These are phyloP conservation scores for Papilio dardanus DNA, from an alignment of 1,140 invertebrate species.

Conservation along the genomic window DNA sequence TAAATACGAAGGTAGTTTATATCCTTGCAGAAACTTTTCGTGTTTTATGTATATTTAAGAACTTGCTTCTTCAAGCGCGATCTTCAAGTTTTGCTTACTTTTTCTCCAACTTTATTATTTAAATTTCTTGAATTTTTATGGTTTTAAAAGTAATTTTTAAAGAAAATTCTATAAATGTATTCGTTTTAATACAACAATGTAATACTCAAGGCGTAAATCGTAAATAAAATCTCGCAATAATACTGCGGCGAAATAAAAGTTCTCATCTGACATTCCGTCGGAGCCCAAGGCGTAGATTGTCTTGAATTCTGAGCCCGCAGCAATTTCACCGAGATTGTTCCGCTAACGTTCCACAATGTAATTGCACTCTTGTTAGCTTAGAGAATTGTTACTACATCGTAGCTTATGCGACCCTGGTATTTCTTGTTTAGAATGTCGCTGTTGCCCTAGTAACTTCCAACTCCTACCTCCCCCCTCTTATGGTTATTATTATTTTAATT, in stretches of 20 bases:
- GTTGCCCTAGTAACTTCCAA: neutral
- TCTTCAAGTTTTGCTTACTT: slow-evolving; percentile 12
- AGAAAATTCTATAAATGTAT: neutral
- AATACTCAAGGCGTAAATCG: slow-evolving; percentile 22
- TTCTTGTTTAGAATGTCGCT: slow-evolving; percentile 31
- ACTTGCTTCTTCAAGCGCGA: slow-evolving; percentile 5
- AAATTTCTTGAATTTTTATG: neutral
- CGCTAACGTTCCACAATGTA: slow-evolving; percentile 68
- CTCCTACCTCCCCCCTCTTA: neutral
- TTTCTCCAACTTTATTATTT: neutral
- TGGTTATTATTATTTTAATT: neutral
- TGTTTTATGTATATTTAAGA: slow-evolving; percentile 23
- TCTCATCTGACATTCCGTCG: slow-evolving; percentile 49
- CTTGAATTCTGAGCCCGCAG: slow-evolving; percentile 53
- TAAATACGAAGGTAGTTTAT: slow-evolving; percentile 18
- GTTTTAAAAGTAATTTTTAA: neutral
- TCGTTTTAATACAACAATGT: neutral
- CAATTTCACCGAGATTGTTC: slow-evolving; percentile 72
- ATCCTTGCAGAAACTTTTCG: slow-evolving; percentile 7
- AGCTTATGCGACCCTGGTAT: slow-evolving; percentile 49
- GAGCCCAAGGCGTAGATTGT: slow-evolving; percentile 48
- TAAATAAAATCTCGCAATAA: slow-evolving; percentile 8
- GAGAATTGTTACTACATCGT: slow-evolving; percentile 40
- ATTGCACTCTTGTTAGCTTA: slow-evolving; percentile 61
- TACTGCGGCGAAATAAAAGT: slow-evolving; percentile 48